Percentiles rank a stretch among this genome's conserved stretches.
These are phyloP conservation scores for Xiphophorus hellerii DNA, from an alignment of 2,113 vertebrate genomes.

Conservation along the genomic window DNA sequence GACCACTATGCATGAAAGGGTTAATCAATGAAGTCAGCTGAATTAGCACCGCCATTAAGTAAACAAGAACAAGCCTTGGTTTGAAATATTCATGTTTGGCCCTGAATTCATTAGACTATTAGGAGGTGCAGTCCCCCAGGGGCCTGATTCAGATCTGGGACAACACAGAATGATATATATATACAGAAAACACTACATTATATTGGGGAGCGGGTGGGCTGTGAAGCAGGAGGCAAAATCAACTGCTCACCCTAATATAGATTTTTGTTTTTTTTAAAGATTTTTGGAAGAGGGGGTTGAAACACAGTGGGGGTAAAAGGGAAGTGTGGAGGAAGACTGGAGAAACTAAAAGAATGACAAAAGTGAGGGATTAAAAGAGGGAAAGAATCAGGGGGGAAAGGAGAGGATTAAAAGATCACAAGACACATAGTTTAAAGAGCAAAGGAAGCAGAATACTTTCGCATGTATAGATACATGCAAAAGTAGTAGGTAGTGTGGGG, in stretches of 20 bases:
- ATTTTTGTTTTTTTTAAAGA: slow-evolving; percentile 44
- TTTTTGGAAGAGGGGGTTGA: slow-evolving; percentile 30
- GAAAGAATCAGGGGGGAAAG: slow-evolving; percentile 25
- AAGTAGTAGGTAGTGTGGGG: slow-evolving; percentile 35
- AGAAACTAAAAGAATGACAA: slow-evolving; percentile 46
- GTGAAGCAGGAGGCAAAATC: slow-evolving; percentile 5
- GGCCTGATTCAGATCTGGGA: slow-evolving; percentile 64
- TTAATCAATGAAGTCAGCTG: slow-evolving; percentile 70
- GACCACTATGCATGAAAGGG: too few species aligned
- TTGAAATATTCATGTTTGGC: slow-evolving; percentile 75
- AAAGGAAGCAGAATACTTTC: slow-evolving; percentile 23
- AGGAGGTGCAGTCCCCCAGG: slow-evolving; percentile 55
- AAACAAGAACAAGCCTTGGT: slow-evolving; percentile 71
- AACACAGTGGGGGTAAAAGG: slow-evolving; percentile 40
- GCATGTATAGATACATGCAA: slow-evolving; percentile 26
- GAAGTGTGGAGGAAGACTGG: slow-evolving; percentile 25
- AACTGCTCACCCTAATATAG: slow-evolving; percentile 20
- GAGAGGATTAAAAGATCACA: slow-evolving; percentile 40
- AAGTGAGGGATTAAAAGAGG: slow-evolving; percentile 54
- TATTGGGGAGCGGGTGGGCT: not conserved
- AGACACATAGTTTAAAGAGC: slow-evolving; percentile 50
- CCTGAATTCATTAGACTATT: slow-evolving; percentile 62
- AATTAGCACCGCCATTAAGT: slow-evolving; percentile 76
- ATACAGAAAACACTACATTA: slow-evolving; percentile 22
- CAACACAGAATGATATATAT: slow-evolving; percentile 49